Evolutionary conservation across 2,113 vertebrate species (phyloP).

Genomic region (Phainopepla nitens): DNA sequence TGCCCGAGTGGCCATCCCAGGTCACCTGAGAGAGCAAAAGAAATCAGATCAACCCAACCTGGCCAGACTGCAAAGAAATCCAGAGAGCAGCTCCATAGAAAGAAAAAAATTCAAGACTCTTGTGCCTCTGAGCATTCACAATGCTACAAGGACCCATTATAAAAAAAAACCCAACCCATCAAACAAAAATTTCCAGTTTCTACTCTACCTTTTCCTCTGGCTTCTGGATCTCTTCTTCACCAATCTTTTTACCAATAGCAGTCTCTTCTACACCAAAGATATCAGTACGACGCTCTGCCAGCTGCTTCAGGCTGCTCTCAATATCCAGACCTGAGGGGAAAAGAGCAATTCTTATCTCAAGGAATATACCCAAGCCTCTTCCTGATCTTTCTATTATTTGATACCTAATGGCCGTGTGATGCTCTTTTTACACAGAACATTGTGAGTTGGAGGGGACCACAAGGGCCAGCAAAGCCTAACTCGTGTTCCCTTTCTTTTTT

Average conservation of each 20-base stretch:
- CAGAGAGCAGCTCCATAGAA: not conserved
- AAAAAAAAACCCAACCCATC: not conserved
- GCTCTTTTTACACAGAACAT: not conserved
- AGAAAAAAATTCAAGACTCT: not conserved
- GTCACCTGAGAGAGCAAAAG: conserved; percentile 79
- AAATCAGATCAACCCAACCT: not conserved
- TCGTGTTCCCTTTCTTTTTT: not conserved
- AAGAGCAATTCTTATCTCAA: not conserved
- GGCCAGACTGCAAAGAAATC: not conserved
- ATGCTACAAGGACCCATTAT: too few species aligned
- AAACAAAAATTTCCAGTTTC: not conserved
- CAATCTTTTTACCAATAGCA: conserved; percentile 98
- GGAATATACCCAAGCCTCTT: not conserved
- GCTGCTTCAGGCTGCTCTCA: conserved; percentile 97
- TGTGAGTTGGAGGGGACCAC: not conserved
- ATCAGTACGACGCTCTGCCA: conserved; percentile 97
- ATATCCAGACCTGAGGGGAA: conserved; percentile 86
- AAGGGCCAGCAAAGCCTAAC: not conserved
- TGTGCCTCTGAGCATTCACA: not conserved
- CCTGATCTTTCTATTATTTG: not conserved
- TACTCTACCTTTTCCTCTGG: conserved; percentile 92
- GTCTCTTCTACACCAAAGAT: conserved; percentile 99
- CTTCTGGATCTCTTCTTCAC: conserved; percentile 98
- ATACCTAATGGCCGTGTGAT: accelerated
- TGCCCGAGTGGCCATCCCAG: conserved; percentile 97